Percentiles rank a stretch among this genome's conserved stretches.
Evolutionary conservation across 2,113 vertebrate genomes (phyloP).

Genomic region (Leptodactylus fuscus): DNA sequence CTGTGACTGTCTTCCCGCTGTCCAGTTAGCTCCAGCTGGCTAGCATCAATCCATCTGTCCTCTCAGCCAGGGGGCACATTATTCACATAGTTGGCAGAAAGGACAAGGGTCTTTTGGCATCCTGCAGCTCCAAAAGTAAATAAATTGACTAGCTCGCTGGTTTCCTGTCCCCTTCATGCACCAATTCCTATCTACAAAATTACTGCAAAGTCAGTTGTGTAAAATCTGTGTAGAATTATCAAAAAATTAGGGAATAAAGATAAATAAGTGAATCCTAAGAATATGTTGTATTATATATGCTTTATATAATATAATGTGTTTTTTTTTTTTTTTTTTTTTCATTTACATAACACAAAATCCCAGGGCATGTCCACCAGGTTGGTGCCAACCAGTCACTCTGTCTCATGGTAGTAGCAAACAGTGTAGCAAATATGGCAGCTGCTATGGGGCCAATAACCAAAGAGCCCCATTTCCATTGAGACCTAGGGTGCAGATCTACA

Average conservation of each 20-base stretch:
- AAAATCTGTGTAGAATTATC: neutral
- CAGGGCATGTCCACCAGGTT: too few species aligned
- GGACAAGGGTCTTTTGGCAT: constrained; percentile 19
- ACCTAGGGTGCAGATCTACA: too few species aligned
- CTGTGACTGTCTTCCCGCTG: constrained; percentile 41
- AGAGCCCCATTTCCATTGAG: too few species aligned
- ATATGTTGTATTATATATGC: too few species aligned
- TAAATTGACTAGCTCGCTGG: neutral
- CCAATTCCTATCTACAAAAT: neutral
- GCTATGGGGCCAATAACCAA: too few species aligned
- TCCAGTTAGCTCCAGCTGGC: constrained; percentile 42
- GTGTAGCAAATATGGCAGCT: too few species aligned
- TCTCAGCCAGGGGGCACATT: constrained; percentile 11
- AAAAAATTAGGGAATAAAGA: neutral
- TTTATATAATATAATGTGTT: too few species aligned
- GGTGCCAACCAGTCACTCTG: too few species aligned
- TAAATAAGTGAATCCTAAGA: neutral
- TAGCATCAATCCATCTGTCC: constrained; percentile 28
- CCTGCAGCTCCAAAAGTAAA: constrained; percentile 23
- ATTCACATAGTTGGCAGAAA: constrained; percentile 35
- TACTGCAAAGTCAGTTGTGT: neutral
- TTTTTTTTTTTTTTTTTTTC: too few species aligned
- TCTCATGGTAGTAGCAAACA: too few species aligned
- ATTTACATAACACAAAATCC: too few species aligned
- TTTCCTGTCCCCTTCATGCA: constrained; percentile 6